phyloP scores from a whole-genome alignment of 2,888 invertebrate genomes.

The Trissolcus japonicus region DNA sequence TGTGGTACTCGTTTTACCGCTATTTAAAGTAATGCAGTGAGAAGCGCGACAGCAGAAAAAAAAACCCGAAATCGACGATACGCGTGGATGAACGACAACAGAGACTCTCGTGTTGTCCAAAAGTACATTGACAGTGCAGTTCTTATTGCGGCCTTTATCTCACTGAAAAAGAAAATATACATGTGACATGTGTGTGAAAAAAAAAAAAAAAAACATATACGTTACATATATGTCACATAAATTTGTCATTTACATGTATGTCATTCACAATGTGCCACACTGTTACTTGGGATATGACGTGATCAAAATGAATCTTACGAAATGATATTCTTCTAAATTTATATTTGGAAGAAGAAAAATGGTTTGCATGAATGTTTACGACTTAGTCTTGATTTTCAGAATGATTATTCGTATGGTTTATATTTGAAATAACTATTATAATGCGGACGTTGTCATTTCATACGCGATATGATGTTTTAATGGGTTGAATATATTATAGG shows the following conservation, averaged over 20 bases:
- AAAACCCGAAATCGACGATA: slow-evolving; percentile 32
- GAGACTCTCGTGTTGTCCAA: slow-evolving; percentile 39
- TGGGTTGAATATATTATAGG: background rate
- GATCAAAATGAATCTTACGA: background rate
- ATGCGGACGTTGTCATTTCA: background rate
- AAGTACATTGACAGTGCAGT: slow-evolving; percentile 19
- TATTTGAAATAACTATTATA: background rate
- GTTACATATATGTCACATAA: slow-evolving; percentile 11
- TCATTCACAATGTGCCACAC: background rate
- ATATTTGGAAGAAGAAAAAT: background rate
- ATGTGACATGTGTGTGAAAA: slow-evolving; percentile 6
- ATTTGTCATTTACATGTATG: slow-evolving; percentile 12
- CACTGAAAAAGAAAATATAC: too few species aligned
- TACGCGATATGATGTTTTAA: background rate
- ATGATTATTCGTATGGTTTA: background rate
- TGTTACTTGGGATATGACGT: background rate
- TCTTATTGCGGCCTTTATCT: slow-evolving; percentile 11
- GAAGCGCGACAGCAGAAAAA: slow-evolving; percentile 16
- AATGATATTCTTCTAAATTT: background rate
- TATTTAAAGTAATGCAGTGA: slow-evolving; percentile 55
- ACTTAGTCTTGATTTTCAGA: background rate
- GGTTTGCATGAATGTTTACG: background rate
- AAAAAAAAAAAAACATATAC: slow-evolving; percentile 11
- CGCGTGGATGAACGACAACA: slow-evolving; percentile 46
- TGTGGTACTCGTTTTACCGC: slow-evolving; percentile 57